Evolutionary conservation across 1,140 invertebrate species (phyloP).

Genomic region (Hypsibius dujardini): DNA sequence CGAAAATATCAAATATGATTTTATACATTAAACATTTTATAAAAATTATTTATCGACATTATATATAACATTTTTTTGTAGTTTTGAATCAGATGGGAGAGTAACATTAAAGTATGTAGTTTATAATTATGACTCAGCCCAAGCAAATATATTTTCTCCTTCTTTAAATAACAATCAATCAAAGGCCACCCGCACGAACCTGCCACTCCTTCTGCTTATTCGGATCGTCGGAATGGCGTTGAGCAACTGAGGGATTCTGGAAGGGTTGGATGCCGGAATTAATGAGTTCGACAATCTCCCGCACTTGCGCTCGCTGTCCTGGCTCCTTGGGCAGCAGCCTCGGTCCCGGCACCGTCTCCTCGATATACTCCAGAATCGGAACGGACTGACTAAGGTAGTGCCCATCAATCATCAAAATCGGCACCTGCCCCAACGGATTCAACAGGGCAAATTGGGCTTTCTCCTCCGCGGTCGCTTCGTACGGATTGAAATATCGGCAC

Average conservation of each 20-base stretch:
- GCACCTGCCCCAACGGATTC: slow-evolving; percentile 85
- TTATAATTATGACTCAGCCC: too few species aligned
- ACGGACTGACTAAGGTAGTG: slow-evolving; percentile 71
- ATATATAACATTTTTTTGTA: too few species aligned
- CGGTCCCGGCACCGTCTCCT: slow-evolving; percentile 54
- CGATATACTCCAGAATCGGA: slow-evolving; percentile 83
- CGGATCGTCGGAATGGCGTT: slow-evolving; percentile 51
- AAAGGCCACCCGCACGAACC: background rate
- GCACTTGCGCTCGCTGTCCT: slow-evolving; percentile 59
- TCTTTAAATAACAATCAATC: too few species aligned
- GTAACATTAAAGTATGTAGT: too few species aligned
- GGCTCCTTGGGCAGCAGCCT: slow-evolving; percentile 68
- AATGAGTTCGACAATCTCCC: slow-evolving; percentile 61
- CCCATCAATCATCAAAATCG: slow-evolving; percentile 64
- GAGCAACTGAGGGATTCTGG: slow-evolving; percentile 63
- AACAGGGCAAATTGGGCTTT: background rate
- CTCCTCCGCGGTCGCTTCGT: slow-evolving; percentile 15
- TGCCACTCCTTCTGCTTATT: slow-evolving; percentile 44
- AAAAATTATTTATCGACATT: too few species aligned
- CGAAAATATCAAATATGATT: too few species aligned
- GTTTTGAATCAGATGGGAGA: too few species aligned
- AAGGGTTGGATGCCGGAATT: slow-evolving; percentile 79
- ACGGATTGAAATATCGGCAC: slow-evolving; percentile 69
- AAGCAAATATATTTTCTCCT: too few species aligned
- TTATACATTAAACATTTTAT: too few species aligned